A percentile compares a stretch with the other conserved stretches of the same genome.
These are phyloP conservation scores for Suillia variegata DNA, from an alignment of 2,888 invertebrate genomes.

Conservation along the genomic window DNA sequence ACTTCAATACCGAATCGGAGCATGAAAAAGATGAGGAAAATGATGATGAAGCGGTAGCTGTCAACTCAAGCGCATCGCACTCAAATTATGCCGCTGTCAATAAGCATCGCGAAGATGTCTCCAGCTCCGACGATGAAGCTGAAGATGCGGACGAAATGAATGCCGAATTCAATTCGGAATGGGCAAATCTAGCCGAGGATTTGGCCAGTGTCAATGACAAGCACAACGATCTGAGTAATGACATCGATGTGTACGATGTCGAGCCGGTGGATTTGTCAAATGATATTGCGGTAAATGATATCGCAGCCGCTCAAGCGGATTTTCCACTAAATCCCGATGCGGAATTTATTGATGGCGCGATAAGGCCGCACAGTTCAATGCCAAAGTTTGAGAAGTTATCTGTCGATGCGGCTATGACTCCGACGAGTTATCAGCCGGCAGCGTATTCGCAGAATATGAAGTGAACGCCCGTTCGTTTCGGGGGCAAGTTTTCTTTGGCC, in stretches of 20 bases:
- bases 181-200: slow-evolving; percentile 42
- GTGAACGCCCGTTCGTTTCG: slow-evolving; percentile 21
- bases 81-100: slow-evolving; percentile 28
- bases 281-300: slow-evolving; percentile 59
- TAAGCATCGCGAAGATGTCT: slow-evolving; percentile 48
- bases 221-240: slow-evolving; percentile 48
- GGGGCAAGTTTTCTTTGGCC: neutral
- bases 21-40: slow-evolving; percentile 32
- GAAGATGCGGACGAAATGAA: slow-evolving; percentile 39
- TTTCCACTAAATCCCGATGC: slow-evolving; percentile 59
- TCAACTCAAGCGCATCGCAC: slow-evolving; percentile 23
- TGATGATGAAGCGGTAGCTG: slow-evolving; percentile 21
- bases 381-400: slow-evolving; percentile 51
- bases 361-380: slow-evolving; percentile 26
- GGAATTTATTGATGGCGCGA: slow-evolving; percentile 42
- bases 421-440: slow-evolving; percentile 17
- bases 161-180: slow-evolving; percentile 50
- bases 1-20: slow-evolving; percentile 23
- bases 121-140: slow-evolving; percentile 50
- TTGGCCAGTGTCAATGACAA: slow-evolving; percentile 30
- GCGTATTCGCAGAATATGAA: slow-evolving; percentile 15
- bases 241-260: slow-evolving; percentile 51
- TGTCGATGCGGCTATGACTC: slow-evolving; percentile 16
- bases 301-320: slow-evolving; percentile 50
- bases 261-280: slow-evolving; percentile 58